Percentiles rank a stretch among this genome's conserved stretches.
phyloP scores from a whole-genome alignment of 2,888 invertebrate species.

The Drosophila kuntzei region DNA sequence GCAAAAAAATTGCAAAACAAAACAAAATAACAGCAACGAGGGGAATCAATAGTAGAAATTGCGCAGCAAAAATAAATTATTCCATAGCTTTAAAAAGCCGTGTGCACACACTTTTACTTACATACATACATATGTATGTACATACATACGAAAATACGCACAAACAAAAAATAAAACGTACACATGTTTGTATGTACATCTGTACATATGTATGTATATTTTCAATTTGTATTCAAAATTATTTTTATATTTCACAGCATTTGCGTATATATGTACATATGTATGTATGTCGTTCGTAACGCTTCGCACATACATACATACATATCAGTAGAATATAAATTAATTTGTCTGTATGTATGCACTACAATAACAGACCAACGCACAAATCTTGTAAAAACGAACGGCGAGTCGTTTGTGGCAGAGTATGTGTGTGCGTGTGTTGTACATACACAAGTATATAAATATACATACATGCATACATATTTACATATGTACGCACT shows the following conservation, averaged over 20 bases:
- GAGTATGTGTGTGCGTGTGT: constrained; percentile 19
- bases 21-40: constrained; percentile 35
- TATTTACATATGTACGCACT: constrained; percentile 20
- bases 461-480: constrained; percentile 10
- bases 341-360: not conserved
- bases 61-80: constrained; percentile 73
- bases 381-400: constrained; percentile 65
- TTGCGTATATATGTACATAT: constrained; percentile 51
- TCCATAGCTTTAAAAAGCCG: constrained; percentile 66
- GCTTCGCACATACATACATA: constrained; percentile 3
- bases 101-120: constrained; percentile 45
- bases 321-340: not conserved
- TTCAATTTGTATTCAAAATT: constrained; percentile 46
- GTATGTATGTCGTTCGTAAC: constrained; percentile 34
- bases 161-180: constrained; percentile 8
- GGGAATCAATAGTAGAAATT: constrained; percentile 74
- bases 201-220: constrained; percentile 20
- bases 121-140: constrained; percentile 12
- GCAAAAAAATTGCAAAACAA: constrained; percentile 38
- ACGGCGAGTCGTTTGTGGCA: constrained; percentile 7
- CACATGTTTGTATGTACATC: constrained; percentile 14
- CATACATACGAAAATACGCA: constrained; percentile 18
- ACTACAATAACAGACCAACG: constrained; percentile 64
- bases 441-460: constrained; percentile 13
- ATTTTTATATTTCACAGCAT: constrained; percentile 64